These are phyloP conservation scores for Sardinella longiceps DNA, from an alignment of 2,797 vertebrate species.

Conservation along the genomic window DNA sequence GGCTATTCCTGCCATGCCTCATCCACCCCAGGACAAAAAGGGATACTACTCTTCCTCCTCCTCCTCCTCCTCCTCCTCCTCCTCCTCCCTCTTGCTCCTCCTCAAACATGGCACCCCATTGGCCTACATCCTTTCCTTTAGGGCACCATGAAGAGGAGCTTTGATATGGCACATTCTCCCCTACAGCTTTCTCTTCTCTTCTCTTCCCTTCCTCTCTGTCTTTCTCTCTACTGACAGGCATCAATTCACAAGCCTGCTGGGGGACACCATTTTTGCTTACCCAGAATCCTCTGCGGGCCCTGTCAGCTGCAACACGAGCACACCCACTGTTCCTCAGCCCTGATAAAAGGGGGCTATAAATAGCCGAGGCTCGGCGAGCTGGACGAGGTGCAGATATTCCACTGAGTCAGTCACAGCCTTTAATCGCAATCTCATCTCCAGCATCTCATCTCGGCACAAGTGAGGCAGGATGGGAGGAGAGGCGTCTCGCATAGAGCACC, in stretches of 20 bases:
- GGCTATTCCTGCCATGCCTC: background rate
- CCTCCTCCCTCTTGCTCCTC: background rate
- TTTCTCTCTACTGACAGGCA: background rate
- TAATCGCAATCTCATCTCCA: background rate
- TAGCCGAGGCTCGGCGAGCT: background rate
- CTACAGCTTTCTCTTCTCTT: background rate
- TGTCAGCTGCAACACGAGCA: background rate
- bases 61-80: background rate
- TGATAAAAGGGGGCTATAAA: background rate
- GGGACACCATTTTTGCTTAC: conserved; percentile 2
- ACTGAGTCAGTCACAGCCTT: background rate
- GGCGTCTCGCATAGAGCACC: background rate
- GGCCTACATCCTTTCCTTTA: background rate
- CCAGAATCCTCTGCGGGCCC: background rate
- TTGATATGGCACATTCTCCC: background rate
- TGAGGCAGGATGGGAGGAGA: background rate
- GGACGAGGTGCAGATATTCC: background rate
- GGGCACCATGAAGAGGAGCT: background rate
- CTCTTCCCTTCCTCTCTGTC: too few relatives aligned
- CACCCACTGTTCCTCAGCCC: background rate
- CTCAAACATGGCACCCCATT: background rate
- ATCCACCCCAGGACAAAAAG: background rate
- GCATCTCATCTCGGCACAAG: background rate
- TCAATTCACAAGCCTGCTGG: background rate
- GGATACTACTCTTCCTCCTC: background rate